Percentiles rank a stretch among this genome's conserved stretches.
Conservation (phyloP, 2,888 invertebrate species). For the Gymnoscelis rufifasciata region DNA sequence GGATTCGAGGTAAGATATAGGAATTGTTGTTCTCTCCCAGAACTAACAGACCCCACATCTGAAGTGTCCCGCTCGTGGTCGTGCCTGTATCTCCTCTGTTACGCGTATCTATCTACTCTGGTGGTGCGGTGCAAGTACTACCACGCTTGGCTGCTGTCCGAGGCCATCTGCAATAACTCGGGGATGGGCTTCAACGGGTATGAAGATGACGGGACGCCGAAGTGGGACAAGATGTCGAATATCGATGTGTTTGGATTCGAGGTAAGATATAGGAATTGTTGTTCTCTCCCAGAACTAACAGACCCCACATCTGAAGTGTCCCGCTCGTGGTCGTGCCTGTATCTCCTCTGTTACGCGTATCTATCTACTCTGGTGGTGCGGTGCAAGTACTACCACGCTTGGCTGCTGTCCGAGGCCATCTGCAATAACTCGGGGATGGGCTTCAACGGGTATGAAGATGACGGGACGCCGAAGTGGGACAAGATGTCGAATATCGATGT, state of each 20-base stretch:
- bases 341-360: constrained; percentile 83
- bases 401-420: constrained; percentile 96
- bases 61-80: constrained; percentile 75
- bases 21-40: constrained; percentile 42
- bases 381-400: constrained; percentile 98
- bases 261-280: no score
- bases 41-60: constrained; percentile 63
- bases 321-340: constrained; percentile 68
- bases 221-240: constrained; percentile 96
- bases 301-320: constrained; percentile 70
- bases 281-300: constrained; percentile 48
- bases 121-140: constrained; percentile 95
- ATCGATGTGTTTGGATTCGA: constrained; percentile 91
- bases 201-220: constrained; percentile 84
- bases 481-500: constrained; percentile 95
- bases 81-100: constrained; percentile 70
- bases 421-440: constrained; percentile 97
- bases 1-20: no score
- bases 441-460: constrained; percentile 88
- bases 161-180: constrained; percentile 96
- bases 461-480: constrained; percentile 92
- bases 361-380: constrained; percentile 89
- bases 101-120: constrained; percentile 89
- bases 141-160: constrained; percentile 97
- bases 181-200: constrained; percentile 95